phyloP scores from a whole-genome alignment of 1,140 invertebrate genomes.

The Drosophila ogumai region DNA sequence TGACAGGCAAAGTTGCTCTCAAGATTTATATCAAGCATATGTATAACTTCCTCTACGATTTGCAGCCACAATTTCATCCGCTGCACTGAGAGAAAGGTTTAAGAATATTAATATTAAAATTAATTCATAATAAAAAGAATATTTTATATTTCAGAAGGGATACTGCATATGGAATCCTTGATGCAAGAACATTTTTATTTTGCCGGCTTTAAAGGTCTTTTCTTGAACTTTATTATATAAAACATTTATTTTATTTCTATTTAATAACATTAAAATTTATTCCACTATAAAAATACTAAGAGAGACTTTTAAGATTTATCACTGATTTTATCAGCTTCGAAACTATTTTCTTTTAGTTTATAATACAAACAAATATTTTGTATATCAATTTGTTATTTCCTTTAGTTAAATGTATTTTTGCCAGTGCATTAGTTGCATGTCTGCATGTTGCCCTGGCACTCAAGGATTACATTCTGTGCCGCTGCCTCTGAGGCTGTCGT shows the following conservation, averaged over 20 bases:
- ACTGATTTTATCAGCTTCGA: not conserved
- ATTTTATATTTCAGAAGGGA: too few relatives aligned
- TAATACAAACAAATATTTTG: not conserved
- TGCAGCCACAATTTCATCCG: constrained; percentile 11
- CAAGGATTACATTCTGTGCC: constrained; percentile 75
- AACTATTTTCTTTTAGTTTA: not conserved
- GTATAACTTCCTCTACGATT: constrained; percentile 44
- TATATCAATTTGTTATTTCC: not conserved
- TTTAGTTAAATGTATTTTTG: not conserved
- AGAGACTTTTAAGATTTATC: not conserved
- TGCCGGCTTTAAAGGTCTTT: too few relatives aligned
- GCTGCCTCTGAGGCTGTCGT: constrained; percentile 46
- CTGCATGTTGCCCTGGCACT: constrained; percentile 49
- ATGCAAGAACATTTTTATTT: too few relatives aligned
- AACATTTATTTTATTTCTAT: too few relatives aligned
- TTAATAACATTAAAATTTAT: too few relatives aligned
- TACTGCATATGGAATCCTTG: not conserved
- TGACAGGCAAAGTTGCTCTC: constrained; percentile 70
- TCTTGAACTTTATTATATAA: too few relatives aligned
- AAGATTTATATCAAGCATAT: constrained; percentile 77
- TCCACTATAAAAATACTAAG: not conserved
- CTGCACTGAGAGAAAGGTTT: constrained; percentile 3
- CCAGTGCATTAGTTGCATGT: constrained; percentile 41
- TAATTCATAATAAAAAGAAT: not conserved
- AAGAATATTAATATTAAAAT: too few relatives aligned